These are phyloP conservation scores for Physocephala rufipes DNA, from an alignment of 2,888 invertebrate species.

Conservation along the genomic window DNA sequence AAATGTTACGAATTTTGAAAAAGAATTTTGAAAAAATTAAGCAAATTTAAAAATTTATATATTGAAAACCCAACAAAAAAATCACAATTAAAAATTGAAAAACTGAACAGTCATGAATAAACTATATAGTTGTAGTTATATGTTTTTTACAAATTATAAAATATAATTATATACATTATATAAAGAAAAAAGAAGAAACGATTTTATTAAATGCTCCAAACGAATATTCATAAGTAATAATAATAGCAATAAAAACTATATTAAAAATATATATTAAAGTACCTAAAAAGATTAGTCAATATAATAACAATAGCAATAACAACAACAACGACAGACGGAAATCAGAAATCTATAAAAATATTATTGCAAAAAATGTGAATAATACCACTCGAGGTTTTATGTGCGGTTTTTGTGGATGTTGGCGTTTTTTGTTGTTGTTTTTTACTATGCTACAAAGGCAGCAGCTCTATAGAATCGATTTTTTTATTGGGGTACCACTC, in stretches of 20 bases:
- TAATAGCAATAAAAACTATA: neutral
- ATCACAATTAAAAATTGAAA: too few species aligned
- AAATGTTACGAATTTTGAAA: too few species aligned
- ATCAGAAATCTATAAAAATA: neutral
- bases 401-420: too few species aligned
- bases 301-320: neutral
- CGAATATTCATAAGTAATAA: too few species aligned
- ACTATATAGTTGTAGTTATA: too few species aligned
- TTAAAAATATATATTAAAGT: neutral
- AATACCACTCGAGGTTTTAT: neutral
- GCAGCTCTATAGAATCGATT: conserved; percentile 18
- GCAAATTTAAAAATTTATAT: too few species aligned
- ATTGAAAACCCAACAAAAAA: too few species aligned
- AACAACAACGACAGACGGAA: neutral
- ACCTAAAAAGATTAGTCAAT: neutral
- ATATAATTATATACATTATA: too few species aligned
- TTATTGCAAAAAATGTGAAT: neutral
- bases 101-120: too few species aligned
- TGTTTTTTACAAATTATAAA: too few species aligned
- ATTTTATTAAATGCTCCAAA: too few species aligned
- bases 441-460: neutral
- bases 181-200: too few species aligned
- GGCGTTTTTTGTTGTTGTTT: neutral
- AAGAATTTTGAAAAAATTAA: conserved; percentile 21
- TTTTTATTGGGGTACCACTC: conserved; percentile 32